phyloP scores from a whole-genome alignment of 2,888 invertebrate genomes.

The Apotomis turbidana region DNA sequence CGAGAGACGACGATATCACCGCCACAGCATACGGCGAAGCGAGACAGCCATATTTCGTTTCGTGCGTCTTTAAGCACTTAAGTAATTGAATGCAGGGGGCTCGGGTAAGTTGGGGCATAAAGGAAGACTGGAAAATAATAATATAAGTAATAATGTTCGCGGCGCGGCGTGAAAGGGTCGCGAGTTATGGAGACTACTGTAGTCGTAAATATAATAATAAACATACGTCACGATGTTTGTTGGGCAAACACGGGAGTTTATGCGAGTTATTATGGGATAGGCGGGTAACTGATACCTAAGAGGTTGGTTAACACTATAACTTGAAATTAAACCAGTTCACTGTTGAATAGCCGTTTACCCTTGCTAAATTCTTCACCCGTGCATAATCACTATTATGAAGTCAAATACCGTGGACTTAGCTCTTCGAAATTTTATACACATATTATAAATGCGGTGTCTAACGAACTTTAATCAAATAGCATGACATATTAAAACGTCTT shows the following conservation, averaged over 20 bases:
- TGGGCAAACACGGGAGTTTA: constrained; percentile 39
- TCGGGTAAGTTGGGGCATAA: constrained; percentile 68
- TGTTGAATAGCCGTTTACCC: not conserved
- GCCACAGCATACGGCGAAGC: constrained; percentile 52
- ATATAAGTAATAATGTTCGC: constrained; percentile 68
- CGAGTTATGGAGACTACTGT: constrained; percentile 46
- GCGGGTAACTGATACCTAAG: constrained; percentile 26
- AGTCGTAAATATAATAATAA: constrained; percentile 43
- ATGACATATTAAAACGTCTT: too few relatives aligned
- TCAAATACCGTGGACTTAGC: not conserved
- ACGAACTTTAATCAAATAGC: too few relatives aligned
- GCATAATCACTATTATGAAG: not conserved
- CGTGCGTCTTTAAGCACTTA: constrained; percentile 73
- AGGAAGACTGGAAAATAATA: constrained; percentile 76
- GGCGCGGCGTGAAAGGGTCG: constrained; percentile 62
- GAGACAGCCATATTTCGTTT: constrained; percentile 60
- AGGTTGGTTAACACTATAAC: constrained; percentile 12
- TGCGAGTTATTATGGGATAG: constrained; percentile 36
- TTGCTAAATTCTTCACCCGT: not conserved
- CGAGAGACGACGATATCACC: constrained; percentile 49
- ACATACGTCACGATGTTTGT: constrained; percentile 53
- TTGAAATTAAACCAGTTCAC: constrained; percentile 20
- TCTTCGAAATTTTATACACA: not conserved
- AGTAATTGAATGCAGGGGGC: constrained; percentile 79
- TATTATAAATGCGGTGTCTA: too few relatives aligned